These are phyloP conservation scores for Ophioderma brevispina DNA, from an alignment of 35 echinoderm and acorn worm genomes.

Conservation along the genomic window DNA sequence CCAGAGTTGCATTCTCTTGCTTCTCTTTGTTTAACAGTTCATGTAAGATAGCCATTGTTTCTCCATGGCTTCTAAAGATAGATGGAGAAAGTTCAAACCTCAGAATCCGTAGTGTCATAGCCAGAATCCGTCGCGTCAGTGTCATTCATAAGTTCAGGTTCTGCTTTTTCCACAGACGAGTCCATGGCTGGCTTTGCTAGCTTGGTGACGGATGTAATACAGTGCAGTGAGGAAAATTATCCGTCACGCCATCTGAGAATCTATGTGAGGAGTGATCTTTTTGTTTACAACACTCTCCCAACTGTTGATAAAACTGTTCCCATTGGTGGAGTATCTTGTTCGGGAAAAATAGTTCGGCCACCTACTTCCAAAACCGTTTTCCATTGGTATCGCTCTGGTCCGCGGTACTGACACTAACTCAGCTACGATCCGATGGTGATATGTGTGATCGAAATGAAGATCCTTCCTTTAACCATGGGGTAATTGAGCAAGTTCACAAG, in stretches of 20 bases:
- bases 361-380: not conserved
- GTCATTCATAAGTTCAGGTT: not conserved
- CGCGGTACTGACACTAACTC: not conserved
- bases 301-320: not conserved
- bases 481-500: not conserved
- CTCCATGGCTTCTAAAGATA: conserved; percentile 37
- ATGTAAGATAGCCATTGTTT: conserved; percentile 43
- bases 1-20: not conserved
- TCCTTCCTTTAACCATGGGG: not conserved
- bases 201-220: not conserved
- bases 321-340: not conserved
- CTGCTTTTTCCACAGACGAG: not conserved
- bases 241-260: not conserved
- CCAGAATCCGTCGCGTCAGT: not conserved
- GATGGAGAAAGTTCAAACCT: not conserved
- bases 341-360: not conserved
- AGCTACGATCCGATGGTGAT: not conserved
- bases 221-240: not conserved
- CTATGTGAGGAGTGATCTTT: not conserved
- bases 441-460: not conserved
- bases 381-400: not conserved
- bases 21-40: conserved; percentile 41
- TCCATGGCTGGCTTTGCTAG: not conserved
- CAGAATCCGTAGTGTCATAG: not conserved
- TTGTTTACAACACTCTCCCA: not conserved